phyloP scores from a whole-genome alignment of 2,113 vertebrate genomes.

The Passer montanus region DNA sequence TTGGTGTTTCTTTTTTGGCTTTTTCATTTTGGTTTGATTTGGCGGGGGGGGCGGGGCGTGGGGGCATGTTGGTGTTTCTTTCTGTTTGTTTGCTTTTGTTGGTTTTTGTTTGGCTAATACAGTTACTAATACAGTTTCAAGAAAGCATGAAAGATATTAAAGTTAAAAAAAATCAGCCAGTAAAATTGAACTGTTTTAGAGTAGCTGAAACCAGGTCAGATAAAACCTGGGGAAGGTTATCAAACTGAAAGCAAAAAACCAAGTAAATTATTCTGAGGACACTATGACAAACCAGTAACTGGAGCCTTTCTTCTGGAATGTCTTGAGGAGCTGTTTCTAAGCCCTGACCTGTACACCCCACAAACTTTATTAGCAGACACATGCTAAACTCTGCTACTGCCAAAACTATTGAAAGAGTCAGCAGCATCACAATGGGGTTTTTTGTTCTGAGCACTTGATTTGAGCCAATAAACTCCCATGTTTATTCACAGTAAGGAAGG shows the following conservation, averaged over 20 bases:
- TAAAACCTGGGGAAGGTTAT: background rate
- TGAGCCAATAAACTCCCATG: accelerated
- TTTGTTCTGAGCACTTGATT: background rate
- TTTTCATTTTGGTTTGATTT: too few relatives aligned
- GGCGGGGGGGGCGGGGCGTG: too few relatives aligned
- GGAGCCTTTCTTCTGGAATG: background rate
- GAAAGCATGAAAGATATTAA: background rate
- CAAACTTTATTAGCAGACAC: background rate
- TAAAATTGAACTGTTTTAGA: background rate
- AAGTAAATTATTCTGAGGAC: background rate
- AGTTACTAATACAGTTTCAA: background rate
- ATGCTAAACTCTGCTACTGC: background rate
- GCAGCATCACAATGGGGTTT: background rate
- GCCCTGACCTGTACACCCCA: background rate
- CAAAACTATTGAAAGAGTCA: background rate
- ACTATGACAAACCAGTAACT: background rate
- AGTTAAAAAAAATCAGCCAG: background rate
- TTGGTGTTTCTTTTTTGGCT: too few relatives aligned
- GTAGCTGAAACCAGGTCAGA: background rate
- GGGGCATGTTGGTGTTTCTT: too few relatives aligned
- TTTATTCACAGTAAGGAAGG: background rate
- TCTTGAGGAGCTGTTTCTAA: background rate
- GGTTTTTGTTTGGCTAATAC: background rate
- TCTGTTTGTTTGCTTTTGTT: background rate
- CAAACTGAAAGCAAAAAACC: background rate